Conservation (phyloP, 1,140 invertebrate species). For the Dermatophagoides farinae region DNA sequence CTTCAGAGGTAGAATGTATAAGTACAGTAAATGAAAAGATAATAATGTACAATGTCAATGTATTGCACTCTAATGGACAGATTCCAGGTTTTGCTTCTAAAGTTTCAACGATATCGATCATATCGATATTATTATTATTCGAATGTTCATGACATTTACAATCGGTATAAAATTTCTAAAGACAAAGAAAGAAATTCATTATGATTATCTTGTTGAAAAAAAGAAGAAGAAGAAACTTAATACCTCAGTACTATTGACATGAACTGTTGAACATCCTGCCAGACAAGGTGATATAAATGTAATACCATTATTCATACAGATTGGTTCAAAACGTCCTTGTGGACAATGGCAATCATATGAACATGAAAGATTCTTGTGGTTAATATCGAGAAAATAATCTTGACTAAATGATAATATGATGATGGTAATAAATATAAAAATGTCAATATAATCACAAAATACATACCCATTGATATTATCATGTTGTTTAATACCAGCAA, state of each 20-base stretch:
- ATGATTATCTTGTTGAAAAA: background rate
- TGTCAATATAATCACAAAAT: too few species aligned
- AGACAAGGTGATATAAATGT: conserved; percentile 75
- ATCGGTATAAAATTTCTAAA: conserved; percentile 26
- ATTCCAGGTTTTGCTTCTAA: conserved; percentile 40
- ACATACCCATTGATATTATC: background rate
- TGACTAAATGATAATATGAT: too few species aligned
- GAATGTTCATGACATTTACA: conserved; percentile 32
- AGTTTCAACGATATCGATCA: conserved; percentile 45
- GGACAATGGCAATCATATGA: conserved; percentile 41
- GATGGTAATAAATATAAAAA: too few species aligned
- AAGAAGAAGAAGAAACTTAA: background rate
- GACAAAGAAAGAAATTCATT: background rate
- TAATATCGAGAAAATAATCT: too few species aligned
- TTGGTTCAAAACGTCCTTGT: conserved; percentile 49
- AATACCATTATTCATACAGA: conserved; percentile 51
- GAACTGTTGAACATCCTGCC: conserved; percentile 44
- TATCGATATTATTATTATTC: conserved; percentile 20
- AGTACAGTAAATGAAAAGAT: conserved; percentile 71
- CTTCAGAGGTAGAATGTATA: conserved; percentile 73
- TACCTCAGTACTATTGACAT: background rate
- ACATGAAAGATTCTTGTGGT: background rate
- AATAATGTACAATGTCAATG: conserved; percentile 58
- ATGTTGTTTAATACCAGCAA: conserved; percentile 39
- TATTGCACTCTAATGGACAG: conserved; percentile 52